Percentiles rank a stretch among this genome's conserved stretches.
Conservation (phyloP, 2,113 vertebrate species). For the Bubo bubo region DNA sequence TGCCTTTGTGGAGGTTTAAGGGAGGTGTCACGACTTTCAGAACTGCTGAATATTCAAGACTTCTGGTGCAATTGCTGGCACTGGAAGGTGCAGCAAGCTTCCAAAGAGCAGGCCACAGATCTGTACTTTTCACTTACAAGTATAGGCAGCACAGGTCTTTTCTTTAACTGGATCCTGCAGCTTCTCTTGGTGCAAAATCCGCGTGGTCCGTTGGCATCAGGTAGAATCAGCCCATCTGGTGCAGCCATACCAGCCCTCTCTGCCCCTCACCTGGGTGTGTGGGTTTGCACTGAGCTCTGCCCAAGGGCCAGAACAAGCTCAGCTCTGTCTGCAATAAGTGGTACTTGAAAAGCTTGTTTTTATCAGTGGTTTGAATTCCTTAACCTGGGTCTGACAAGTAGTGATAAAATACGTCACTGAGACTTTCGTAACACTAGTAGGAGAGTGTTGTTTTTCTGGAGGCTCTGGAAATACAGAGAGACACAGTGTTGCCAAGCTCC, state of each 20-base stretch:
- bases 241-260: fast-evolving
- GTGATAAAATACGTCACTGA: neutral
- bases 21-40: neutral
- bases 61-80: neutral
- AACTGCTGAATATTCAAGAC: neutral
- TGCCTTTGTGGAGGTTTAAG: neutral
- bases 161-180: neutral
- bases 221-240: neutral
- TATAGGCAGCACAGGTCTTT: neutral
- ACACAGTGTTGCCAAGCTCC: neutral
- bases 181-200: neutral
- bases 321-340: neutral
- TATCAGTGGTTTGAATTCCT: neutral
- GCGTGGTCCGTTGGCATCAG: fast-evolving
- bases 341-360: neutral
- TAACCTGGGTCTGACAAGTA: neutral
- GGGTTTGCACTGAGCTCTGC: neutral
- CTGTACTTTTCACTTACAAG: neutral
- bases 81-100: neutral
- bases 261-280: fast-evolving
- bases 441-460: neutral
- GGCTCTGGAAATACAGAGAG: neutral
- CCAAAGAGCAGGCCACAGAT: neutral
- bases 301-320: fast-evolving
- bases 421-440: neutral